phyloP scores from a whole-genome alignment of 2,888 invertebrate species.

The Cerastis rubricosa region DNA sequence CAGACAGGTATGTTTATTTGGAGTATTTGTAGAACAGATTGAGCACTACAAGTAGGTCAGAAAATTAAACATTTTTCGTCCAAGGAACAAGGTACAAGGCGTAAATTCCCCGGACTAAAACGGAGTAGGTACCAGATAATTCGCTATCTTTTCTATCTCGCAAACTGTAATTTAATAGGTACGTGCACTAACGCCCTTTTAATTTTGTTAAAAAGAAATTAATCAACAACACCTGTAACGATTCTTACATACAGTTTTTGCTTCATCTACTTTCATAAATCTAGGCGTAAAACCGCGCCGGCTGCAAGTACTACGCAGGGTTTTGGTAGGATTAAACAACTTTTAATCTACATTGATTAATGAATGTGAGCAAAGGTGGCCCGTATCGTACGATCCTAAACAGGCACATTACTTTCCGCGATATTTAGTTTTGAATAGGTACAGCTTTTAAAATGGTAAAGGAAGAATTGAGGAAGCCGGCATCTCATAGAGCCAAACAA shows the following conservation, averaged over 20 bases:
- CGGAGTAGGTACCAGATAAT: background rate
- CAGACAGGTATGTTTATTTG: too few relatives aligned
- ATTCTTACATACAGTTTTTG: background rate
- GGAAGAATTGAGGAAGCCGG: background rate
- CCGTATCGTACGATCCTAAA: background rate
- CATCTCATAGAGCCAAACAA: background rate
- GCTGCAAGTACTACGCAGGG: background rate
- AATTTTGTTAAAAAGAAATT: background rate
- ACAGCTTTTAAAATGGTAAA: background rate
- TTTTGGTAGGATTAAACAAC: background rate
- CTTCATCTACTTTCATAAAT: background rate
- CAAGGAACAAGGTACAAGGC: too few relatives aligned
- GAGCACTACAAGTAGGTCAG: too few relatives aligned
- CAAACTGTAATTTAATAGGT: background rate
- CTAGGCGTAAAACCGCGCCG: background rate
- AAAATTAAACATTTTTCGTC: too few relatives aligned
- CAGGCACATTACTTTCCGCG: background rate
- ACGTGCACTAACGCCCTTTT: background rate
- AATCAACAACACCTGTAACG: background rate
- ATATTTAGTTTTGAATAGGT: background rate
- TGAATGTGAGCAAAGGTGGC: background rate
- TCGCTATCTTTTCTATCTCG: background rate
- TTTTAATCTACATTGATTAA: background rate
- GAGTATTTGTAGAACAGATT: too few relatives aligned
- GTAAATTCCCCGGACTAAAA: too few relatives aligned